Evolutionary conservation across 2,113 vertebrate genomes (phyloP), one percentile per base, ranked within the genome.

Genomic region (Riparia riparia): DNA sequence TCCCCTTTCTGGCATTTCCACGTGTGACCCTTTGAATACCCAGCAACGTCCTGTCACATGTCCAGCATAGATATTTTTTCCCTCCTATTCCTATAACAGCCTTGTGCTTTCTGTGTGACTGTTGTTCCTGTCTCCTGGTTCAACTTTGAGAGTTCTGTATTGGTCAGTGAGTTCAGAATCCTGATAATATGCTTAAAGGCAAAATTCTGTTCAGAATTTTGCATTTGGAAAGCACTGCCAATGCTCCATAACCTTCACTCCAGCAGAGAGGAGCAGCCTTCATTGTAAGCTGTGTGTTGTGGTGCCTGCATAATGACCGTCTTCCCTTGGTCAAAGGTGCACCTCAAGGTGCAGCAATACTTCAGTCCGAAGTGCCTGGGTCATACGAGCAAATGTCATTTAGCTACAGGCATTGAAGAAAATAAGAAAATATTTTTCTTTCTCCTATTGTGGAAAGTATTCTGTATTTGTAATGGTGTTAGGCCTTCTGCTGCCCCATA

Each of bases 181-280:
- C 18, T 42, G 5, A 29, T 7, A 68, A 41, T 3, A 53, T 14
- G 14, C 17, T 32, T 65, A 14, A 70, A 51, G 10, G 31, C 60
- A 88, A 44, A 94, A 85, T 34, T 61, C 18, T 51, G 29, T n/a
- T 39, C 51, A 65, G 74, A 78, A 93, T 82, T 65, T 47, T 51
- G 17, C 41, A 47, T 14, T 61, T 41, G 28, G 31, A 18, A 91
- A 70, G 37, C n/a, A 22, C 3, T 71, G 21, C 6, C n/a, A 21
- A 26, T 37, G 37, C 17, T 73, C 41, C 22, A 32, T 2, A 65
- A 69, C 6, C 47, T 79, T 86, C 31, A 53, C 7, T 41, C 39
- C 57, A 86, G 47, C 61, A 76, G 25, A n/a, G 0, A 57, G 20
- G 17, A 68, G 20, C 28, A 83, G 31, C 53, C 32, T 37, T 66